Base-by-base conservation (phyloP, 2,113 vertebrate species). In the Limnothrissa miodon region DNA sequence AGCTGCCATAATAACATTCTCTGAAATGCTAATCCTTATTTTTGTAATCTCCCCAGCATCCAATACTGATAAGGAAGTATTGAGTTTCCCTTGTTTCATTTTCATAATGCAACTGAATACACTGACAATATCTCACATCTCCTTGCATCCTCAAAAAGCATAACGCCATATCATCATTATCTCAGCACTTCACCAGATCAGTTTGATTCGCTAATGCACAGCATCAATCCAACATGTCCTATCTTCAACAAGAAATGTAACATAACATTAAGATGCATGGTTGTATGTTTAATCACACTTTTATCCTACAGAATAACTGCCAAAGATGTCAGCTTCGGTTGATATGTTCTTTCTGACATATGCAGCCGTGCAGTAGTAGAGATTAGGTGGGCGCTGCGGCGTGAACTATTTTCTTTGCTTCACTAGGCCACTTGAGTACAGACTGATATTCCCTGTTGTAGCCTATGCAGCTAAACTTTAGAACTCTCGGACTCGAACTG, bases 31-130 rank as follows among this genome's bases (percentile, higher is more conserved):
- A 81, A 78, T 53, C 46, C 62, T 25, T 74, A 25, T 36, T 84
- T 66, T 6, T 45, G 39, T 78, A 46, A 85, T 51, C 62, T 78
- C 44, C 53, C 33, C 74, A 33, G 44, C 80, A 81, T 81, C 78
- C 48, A 39, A 78, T 85, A 78, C 83, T 44, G 83, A 85, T 85
- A 78, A 85, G 51, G 39, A 53, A 81, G 66, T 78, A 85, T 78
- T 78, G 36, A 80, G 48, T 78, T 78, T 78, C 51, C 74, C 78
- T 74, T 74, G n/a, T 74, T 74, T 21, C 36, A 39, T 74, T 70
- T 74, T 33, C 36, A 74, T 74, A 74, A 74, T 13, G 33, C 66
- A 3, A 11, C 66, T 74, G 66, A 74, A 36, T 25, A 66, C 59
- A 66, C 29, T 11, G 59, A 29, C 46, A 56, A 56, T 74, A 74